A percentile compares a stretch with the other conserved stretches of the same genome.
phyloP scores from a whole-genome alignment of 2,888 invertebrate species.

The Augiades crinisus region DNA sequence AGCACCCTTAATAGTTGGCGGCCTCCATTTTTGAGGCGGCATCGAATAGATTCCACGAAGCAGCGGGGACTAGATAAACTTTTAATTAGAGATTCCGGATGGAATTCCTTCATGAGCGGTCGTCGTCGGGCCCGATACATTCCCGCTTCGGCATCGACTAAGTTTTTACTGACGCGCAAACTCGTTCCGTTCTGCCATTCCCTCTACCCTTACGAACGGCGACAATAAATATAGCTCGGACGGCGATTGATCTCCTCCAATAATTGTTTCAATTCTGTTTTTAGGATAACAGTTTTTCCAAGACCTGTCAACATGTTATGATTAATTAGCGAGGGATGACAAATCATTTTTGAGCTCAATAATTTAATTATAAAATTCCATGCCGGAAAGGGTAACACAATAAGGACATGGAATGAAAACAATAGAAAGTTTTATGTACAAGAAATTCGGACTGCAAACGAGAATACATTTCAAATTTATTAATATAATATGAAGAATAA shows the following conservation, averaged over 20 bases:
- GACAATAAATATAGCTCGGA: conserved; percentile 61
- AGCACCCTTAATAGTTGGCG: conserved; percentile 8
- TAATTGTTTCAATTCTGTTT: conserved; percentile 37
- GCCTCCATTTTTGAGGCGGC: conserved; percentile 25
- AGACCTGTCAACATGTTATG: conserved; percentile 13
- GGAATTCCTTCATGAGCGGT: conserved; percentile 64
- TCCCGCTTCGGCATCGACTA: conserved; percentile 66
- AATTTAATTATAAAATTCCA: conserved; percentile 15
- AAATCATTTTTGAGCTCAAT: conserved; percentile 16
- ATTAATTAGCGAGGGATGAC: conserved; percentile 20
- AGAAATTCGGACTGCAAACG: not conserved
- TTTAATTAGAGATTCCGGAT: conserved; percentile 79
- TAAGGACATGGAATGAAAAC: conserved; percentile 10
- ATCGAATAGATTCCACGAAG: conserved; percentile 34
- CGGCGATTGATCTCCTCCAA: conserved; percentile 52
- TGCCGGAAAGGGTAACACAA: conserved; percentile 5
- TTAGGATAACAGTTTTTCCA: conserved; percentile 15
- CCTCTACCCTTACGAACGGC: conserved; percentile 55
- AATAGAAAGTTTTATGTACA: not conserved
- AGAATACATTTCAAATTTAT: not conserved
- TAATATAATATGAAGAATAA: not conserved
- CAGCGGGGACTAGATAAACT: conserved; percentile 66
- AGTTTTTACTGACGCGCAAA: conserved; percentile 68
- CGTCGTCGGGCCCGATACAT: conserved; percentile 62
- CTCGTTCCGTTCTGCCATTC: conserved; percentile 61